Evolutionary conservation across 2,888 invertebrate species (phyloP), one percentile per base, ranked within the genome.

Genomic region (Campoplex nolae): DNA sequence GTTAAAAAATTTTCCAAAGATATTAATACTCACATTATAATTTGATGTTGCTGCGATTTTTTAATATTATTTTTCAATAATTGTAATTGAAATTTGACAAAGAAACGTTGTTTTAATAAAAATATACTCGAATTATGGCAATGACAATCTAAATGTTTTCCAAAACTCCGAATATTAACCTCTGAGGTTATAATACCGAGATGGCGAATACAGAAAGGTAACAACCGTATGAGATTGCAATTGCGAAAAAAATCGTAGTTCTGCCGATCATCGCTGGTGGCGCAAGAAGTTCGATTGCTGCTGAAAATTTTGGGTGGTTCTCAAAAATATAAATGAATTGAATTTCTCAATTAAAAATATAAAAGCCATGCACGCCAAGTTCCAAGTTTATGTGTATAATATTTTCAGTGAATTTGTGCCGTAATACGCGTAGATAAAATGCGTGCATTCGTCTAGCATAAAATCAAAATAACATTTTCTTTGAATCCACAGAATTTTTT

Each of bases 131-230:
- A 35, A 67, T 51, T 67, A 16, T 67, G n/a, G 38, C n/a, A 77
- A 67, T 77, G 65, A 51, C 51, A 54, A 67, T 67, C 35, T 23
- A 35, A n/a, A 67, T 54, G 51, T 38, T 51, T 67, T 51, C 51
- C 65, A 51, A 77, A 77, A 67, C 67, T 77, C 51, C 51, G 51
- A 67, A 77, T 67, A 16, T 35, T 71, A 32, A 35, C 48, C 48
- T 32, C 32, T 32, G 48, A 71, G 23, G 51, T 13, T 28, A 23
- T 23, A 70, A 42, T 51, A 28, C 11, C 71, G 32, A 51, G 9
- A 51, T 71, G 35, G 51, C 51, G 71, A 18, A 48, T 51, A 7
- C 51, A 51, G 51, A 51, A 71, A 13, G 71, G 23, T 23, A 23
- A 23, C 32, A 32, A 32, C 23, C 32, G 48, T 35, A 35, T 45